A percentile compares a stretch with the other conserved stretches of the same genome.
Conservation (phyloP, 2,888 invertebrate genomes). For the Dione juno region DNA sequence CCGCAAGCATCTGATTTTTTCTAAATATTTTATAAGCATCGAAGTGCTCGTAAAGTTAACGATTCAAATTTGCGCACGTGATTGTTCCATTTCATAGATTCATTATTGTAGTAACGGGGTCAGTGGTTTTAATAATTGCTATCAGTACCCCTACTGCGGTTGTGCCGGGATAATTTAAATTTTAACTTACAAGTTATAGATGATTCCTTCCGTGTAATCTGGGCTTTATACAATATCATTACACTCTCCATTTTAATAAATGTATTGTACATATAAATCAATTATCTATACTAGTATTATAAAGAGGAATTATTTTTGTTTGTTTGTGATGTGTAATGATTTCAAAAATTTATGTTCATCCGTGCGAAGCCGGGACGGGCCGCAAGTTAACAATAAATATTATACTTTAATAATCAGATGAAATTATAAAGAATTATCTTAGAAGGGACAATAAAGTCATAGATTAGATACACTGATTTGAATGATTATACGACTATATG, state of each 20-base stretch:
- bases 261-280: background rate
- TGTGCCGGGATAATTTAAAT: constrained; percentile 12
- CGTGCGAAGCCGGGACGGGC: no score
- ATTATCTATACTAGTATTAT: no score
- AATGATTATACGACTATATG: background rate
- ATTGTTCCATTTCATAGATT: constrained; percentile 40
- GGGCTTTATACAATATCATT: background rate
- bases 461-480: background rate
- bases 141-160: constrained; percentile 5
- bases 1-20: constrained; percentile 12
- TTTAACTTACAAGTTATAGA: background rate
- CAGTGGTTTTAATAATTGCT: constrained; percentile 39
- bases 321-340: no score
- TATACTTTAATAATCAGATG: no score
- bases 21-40: constrained; percentile 33
- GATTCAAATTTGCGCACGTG: constrained; percentile 40
- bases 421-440: no score
- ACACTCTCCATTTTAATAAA: background rate
- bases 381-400: no score
- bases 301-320: no score
- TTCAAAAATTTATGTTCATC: no score
- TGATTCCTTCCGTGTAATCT: background rate
- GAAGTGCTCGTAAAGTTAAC: constrained; percentile 32
- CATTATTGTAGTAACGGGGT: constrained; percentile 39
- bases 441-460: background rate